Evolutionary conservation across 2,888 invertebrate genomes (phyloP).

Genomic region (Strigamia transsilvanica): DNA sequence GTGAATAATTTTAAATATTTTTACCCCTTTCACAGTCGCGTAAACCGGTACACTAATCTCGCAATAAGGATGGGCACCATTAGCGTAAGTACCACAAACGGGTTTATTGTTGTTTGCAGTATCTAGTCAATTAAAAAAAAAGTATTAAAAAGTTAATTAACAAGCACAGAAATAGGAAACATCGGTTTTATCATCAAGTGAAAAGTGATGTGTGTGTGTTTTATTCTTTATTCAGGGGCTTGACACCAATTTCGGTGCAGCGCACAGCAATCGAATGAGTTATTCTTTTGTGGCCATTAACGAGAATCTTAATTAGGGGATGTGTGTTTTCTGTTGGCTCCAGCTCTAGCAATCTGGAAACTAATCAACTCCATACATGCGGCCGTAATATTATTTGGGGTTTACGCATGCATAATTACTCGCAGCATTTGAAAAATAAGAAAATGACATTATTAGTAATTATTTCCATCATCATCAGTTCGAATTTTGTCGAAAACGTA

Average conservation of each 20-base stretch:
- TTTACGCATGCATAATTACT: neutral
- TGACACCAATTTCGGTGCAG: constrained; percentile 3
- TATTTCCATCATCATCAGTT: constrained; percentile 1
- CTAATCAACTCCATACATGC: neutral
- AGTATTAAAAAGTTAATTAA: neutral
- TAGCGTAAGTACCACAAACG: constrained; percentile 53
- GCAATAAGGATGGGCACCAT: constrained; percentile 56
- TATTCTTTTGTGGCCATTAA: constrained; percentile 1
- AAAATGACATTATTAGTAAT: neutral
- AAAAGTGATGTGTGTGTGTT: neutral
- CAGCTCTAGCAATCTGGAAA: neutral
- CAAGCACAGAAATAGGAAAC: neutral
- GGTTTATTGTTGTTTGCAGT: constrained; percentile 55
- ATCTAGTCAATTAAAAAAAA: constrained; percentile 54
- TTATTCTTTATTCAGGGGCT: neutral
- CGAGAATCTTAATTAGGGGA: neutral
- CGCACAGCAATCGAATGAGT: constrained; percentile 2
- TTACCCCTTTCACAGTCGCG: constrained; percentile 91
- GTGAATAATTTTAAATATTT: constrained; percentile 57
- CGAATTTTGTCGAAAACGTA: neutral
- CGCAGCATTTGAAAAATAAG: neutral
- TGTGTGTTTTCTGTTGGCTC: constrained; percentile 8
- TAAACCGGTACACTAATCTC: constrained; percentile 80
- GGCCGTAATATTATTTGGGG: neutral
- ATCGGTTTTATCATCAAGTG: neutral